These are phyloP conservation scores for Galeopterus variegatus DNA, from an alignment of 2,113 vertebrate species.

Conservation along the genomic window DNA sequence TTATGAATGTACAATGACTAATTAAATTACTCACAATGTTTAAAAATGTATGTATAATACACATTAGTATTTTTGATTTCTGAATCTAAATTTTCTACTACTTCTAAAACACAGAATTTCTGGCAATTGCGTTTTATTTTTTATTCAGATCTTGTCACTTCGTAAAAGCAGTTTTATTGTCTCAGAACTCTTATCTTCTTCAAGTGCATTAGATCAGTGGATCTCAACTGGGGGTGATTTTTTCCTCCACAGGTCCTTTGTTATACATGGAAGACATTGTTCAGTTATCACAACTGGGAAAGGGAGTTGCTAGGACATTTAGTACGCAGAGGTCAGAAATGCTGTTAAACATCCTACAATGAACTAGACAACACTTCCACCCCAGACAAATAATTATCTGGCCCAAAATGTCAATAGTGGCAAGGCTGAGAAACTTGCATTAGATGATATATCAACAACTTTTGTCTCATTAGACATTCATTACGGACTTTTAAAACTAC, in stretches of 20 bases:
- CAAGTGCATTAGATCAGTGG: not conserved
- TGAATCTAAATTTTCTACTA: not conserved
- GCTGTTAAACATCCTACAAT: not conserved
- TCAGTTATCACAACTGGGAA: not conserved
- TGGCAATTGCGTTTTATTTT: not conserved
- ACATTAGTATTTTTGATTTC: not conserved
- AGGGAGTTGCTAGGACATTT: rapidly evolving
- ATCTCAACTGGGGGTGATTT: not conserved
- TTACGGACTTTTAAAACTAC: not conserved
- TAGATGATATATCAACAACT: not conserved
- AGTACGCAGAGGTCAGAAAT: not conserved
- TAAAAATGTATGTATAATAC: not conserved
- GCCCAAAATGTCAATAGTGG: not conserved
- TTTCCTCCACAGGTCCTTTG: not conserved
- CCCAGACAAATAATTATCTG: not conserved
- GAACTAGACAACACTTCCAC: rapidly evolving
- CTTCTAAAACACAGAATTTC: not conserved
- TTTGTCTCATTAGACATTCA: not conserved
- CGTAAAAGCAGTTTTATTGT: not conserved
- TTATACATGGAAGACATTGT: not conserved
- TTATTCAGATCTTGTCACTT: not conserved
- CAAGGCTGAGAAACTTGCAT: not conserved
- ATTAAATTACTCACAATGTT: not conserved
- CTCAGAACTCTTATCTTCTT: not conserved
- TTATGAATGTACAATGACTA: not conserved